These are phyloP conservation scores for Dryobotodes eremita DNA, from an alignment of 2,888 invertebrate species.

Conservation along the genomic window DNA sequence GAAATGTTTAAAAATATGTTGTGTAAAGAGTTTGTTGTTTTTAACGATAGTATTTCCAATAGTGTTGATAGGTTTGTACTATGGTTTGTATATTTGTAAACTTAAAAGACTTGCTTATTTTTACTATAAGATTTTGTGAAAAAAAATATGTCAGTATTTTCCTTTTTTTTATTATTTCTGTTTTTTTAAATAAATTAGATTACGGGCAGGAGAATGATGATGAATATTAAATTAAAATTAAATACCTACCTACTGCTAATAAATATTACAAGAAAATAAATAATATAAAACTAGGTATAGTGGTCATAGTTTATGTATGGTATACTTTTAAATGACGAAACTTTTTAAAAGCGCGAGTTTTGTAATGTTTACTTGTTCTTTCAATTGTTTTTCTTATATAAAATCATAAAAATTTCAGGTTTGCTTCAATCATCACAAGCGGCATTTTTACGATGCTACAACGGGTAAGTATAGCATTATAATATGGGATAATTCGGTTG, in stretches of 20 bases:
- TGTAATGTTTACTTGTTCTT: no score
- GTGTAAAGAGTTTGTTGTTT: constrained; percentile 44
- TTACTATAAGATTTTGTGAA: not conserved
- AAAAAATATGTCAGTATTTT: not conserved
- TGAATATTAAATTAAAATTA: no score
- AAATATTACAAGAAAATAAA: not conserved
- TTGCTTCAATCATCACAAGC: constrained; percentile 67
- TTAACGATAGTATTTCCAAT: constrained; percentile 32
- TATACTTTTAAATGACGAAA: not conserved
- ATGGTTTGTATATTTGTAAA: not conserved
- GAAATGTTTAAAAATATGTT: constrained; percentile 59
- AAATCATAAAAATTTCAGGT: constrained; percentile 65
- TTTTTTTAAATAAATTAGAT: not conserved
- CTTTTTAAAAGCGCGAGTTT: not conserved
- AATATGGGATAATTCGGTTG: no score
- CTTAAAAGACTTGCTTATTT: not conserved
- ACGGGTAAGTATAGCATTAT: constrained; percentile 83
- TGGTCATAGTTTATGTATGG: not conserved
- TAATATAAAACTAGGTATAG: no score
- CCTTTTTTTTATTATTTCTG: not conserved
- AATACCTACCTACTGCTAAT: no score
- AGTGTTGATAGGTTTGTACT: constrained; percentile 62
- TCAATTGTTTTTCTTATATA: not conserved
- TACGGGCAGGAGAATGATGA: no score
- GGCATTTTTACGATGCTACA: constrained; percentile 82